phyloP scores from a whole-genome alignment of 2,797 vertebrate genomes.

The Coregonus ussuriensis region DNA sequence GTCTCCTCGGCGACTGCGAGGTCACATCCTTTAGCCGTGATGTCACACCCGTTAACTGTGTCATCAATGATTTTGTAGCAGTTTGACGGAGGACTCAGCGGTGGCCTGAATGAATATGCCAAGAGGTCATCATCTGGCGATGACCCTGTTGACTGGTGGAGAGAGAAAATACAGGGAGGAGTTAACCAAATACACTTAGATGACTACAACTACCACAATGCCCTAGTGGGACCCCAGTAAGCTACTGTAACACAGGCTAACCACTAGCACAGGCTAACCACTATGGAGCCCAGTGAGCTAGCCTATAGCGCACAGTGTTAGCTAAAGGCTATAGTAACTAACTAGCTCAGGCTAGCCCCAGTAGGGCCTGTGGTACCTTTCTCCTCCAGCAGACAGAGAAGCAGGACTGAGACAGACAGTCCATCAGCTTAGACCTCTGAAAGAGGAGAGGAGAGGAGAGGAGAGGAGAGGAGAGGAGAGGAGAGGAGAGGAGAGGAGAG shows the following conservation, averaged over 20 bases:
- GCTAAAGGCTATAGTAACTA: neutral
- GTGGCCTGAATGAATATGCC: neutral
- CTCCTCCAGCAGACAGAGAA: constrained; percentile 81
- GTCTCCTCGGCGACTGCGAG: constrained; percentile 43
- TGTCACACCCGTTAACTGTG: constrained; percentile 66
- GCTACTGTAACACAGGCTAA: neutral
- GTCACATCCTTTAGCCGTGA: constrained; percentile 53
- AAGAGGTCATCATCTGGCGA: neutral
- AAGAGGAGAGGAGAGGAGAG: constrained; percentile 21
- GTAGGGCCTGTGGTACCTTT: constrained; percentile 71
- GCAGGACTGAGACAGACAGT: constrained; percentile 81
- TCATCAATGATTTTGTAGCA: constrained; percentile 62
- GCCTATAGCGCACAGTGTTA: neutral
- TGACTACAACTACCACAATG: no score
- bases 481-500: neutral
- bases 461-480: neutral
- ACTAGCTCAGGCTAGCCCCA: constrained; percentile 14
- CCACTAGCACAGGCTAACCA: neutral
- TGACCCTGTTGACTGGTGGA: constrained; percentile 30
- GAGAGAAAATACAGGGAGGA: constrained; percentile 1
- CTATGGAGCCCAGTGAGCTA: neutral
- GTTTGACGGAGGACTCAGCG: constrained; percentile 40
- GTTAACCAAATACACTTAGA: no score
- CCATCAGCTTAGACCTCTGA: constrained; percentile 78
- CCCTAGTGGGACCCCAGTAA: neutral